Base-by-base conservation (phyloP, 2,113 vertebrate species). In the Halichoerus grypus region DNA sequence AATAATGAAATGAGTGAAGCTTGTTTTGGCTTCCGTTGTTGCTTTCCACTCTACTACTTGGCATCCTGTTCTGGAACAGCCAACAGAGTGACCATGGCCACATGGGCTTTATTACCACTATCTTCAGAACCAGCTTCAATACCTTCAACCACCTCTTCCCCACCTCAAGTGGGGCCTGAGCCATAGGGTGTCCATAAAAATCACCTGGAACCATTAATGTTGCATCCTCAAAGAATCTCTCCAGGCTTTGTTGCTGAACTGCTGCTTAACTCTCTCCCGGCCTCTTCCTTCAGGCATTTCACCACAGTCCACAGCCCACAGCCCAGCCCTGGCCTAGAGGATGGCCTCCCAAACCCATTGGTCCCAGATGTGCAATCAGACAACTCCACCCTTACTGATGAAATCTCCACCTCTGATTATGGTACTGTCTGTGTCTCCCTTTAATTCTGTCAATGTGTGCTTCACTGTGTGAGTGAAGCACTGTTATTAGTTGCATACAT, bases 321-420 rank as follows among this genome's bases (percentile, higher is more conserved):
- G 31, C 33, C 57, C 53, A 91, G n/a, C 14, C 46, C 77, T 84
- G 55, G 28, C 4, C 87, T 67, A 28, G 59, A n/a, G 26, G 80
- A 53, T 81, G 46, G 24, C 39, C 74, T 92, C 77, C n/a, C 46
- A 42, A 83, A 61, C 8, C 39, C 63, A 57, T 53, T 74, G 24
- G 81, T 88, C 76, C 84, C 89, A 31, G 55, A 88, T n/a, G 77
- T 69, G 76, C 96, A 72, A 76, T 85, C 36, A 59, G 82, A 80
- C 46, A 81, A 21, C 42, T 57, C 77, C 61, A 36, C 76, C 61
- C 24, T 93, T 71, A 39, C 36, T 33, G 49, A 57, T 46, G 59
- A 92, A 55, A 88, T 53, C 61, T 88, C 63, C 24, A 91, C n/a
- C 84, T 95, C 21, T 93, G 51, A 69, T 83, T 69, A 96, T 84